These are phyloP conservation scores for Candoia aspera DNA, from an alignment of 2,113 vertebrate species.

Conservation along the genomic window DNA sequence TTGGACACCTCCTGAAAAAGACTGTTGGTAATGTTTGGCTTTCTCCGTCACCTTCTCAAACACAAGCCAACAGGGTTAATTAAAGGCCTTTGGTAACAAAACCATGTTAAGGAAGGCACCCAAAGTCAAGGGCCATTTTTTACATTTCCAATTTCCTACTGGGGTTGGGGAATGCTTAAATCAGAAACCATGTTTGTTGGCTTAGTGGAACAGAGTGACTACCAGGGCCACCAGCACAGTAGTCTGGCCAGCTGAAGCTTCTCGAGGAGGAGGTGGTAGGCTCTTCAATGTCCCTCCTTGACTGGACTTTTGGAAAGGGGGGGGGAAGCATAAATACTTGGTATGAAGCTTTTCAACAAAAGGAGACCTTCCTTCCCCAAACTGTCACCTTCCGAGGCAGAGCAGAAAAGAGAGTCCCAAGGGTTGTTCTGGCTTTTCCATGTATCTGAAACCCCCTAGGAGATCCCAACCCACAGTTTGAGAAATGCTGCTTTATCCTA, in stretches of 20 bases:
- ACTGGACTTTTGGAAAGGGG: background rate
- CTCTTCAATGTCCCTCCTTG: background rate
- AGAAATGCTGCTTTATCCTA: background rate
- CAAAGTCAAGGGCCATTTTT: background rate
- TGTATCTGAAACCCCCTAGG: background rate
- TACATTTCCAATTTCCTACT: background rate
- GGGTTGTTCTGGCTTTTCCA: background rate
- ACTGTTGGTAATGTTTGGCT: no score
- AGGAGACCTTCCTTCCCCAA: background rate
- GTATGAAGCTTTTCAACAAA: background rate
- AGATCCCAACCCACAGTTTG: background rate
- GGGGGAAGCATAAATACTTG: background rate
- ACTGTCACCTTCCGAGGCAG: background rate
- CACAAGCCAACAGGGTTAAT: background rate
- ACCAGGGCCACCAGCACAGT: background rate
- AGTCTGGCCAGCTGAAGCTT: background rate
- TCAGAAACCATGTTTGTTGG: background rate
- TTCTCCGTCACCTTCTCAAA: background rate
- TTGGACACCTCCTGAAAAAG: background rate
- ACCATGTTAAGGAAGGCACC: background rate
- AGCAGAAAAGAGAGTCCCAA: background rate
- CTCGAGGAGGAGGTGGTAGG: background rate
- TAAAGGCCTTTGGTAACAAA: background rate
- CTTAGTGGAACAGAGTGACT: background rate
- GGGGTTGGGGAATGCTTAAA: background rate